phyloP scores from a whole-genome alignment of 2,797 vertebrate genomes.

The Myripristis jacobus region DNA sequence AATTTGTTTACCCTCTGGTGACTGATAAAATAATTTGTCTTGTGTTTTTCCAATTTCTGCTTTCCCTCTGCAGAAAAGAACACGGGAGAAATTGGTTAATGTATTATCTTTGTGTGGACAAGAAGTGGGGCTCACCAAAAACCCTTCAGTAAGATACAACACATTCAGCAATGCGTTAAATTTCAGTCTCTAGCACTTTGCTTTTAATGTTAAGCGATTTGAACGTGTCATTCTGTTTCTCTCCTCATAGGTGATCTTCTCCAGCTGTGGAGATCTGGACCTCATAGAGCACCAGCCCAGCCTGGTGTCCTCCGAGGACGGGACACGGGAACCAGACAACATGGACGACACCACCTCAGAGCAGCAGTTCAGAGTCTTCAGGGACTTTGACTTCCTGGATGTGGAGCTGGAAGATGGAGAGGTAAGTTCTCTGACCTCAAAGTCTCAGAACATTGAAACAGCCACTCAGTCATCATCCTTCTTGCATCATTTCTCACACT shows the following conservation, averaged over 20 bases:
- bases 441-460: slow-evolving; percentile 4
- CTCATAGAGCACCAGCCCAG: slow-evolving; percentile 95
- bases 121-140: slow-evolving; percentile 97
- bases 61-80: slow-evolving; percentile 89
- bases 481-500: not conserved
- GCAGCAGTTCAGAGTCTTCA: slow-evolving; percentile 98
- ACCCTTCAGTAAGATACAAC: slow-evolving; percentile 90
- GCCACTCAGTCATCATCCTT: not conserved
- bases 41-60: slow-evolving; percentile 11
- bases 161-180: not conserved
- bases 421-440: slow-evolving; percentile 78
- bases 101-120: slow-evolving; percentile 97
- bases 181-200: not conserved
- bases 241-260: slow-evolving; percentile 93
- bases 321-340: slow-evolving; percentile 88
- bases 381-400: slow-evolving; percentile 98
- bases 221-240: not conserved
- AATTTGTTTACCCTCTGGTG: too few species aligned
- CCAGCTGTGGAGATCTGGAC: slow-evolving; percentile 97
- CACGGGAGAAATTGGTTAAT: slow-evolving; percentile 96
- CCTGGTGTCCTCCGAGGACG: slow-evolving; percentile 94
- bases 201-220: not conserved
- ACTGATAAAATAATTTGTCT: too few species aligned
- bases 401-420: slow-evolving; percentile 99
- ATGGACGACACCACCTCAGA: slow-evolving; percentile 96